Evolutionary conservation across 64 coral and sea anemone genomes (phyloP).

Genomic region (Montipora sp.): DNA sequence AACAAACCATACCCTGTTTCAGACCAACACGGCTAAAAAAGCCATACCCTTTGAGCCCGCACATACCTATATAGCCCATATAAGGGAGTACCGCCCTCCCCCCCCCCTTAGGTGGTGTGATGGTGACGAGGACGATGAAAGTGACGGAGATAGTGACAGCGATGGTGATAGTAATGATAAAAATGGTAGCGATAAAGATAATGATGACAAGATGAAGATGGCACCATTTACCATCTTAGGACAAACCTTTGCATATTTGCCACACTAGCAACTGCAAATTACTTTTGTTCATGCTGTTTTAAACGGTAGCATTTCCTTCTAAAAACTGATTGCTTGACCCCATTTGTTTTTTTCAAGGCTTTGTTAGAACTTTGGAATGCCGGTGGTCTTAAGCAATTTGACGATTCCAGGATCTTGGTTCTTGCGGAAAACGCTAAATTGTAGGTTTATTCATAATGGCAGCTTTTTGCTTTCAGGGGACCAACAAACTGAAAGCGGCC

Average conservation of each 20-base stretch:
- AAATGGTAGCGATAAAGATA: too few species aligned
- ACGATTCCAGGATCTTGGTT: slow-evolving; percentile 91
- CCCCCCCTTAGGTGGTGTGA: too few species aligned
- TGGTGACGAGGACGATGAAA: too few species aligned
- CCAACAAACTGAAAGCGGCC: not conserved
- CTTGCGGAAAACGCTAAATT: slow-evolving; percentile 99
- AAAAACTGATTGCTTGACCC: not conserved
- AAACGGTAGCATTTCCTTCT: not conserved
- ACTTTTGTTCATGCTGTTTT: not conserved
- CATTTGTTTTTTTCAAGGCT: slow-evolving; percentile 44
- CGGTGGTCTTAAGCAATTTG: slow-evolving; percentile 91
- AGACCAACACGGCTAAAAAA: too few species aligned
- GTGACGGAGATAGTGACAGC: not conserved
- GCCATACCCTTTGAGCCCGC: too few species aligned
- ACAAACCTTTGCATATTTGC: too few species aligned
- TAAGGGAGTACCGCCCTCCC: too few species aligned
- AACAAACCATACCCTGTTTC: too few species aligned
- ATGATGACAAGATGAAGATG: too few species aligned
- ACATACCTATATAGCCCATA: too few species aligned
- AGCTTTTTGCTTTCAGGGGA: not conserved
- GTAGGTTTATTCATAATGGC: slow-evolving; percentile 59
- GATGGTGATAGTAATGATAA: not conserved
- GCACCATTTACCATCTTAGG: too few species aligned
- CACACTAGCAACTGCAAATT: not conserved
- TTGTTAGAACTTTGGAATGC: slow-evolving; percentile 89